Evolutionary conservation across 2,113 vertebrate genomes (phyloP).

Genomic region (Pelecanoides urinatrix): DNA sequence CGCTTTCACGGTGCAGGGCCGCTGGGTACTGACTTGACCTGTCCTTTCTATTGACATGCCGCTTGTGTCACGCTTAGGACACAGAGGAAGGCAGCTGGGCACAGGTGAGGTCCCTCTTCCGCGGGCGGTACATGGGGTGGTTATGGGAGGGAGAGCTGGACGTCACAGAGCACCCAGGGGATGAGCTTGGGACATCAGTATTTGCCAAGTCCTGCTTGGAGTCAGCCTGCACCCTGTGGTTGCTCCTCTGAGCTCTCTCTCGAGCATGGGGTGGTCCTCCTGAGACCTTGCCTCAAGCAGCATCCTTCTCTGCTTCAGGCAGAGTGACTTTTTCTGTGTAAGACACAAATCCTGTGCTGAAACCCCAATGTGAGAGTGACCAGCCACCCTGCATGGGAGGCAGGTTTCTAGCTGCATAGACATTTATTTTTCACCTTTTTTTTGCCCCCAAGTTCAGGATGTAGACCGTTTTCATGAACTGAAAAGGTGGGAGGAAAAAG

Average conservation of each 20-base stretch:
- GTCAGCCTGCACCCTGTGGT: neutral
- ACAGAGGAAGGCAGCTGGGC: slow-evolving; percentile 98
- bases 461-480: neutral
- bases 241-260: neutral
- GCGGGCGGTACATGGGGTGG: neutral
- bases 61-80: slow-evolving; percentile 81
- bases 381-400: neutral
- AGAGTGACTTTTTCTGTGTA: neutral
- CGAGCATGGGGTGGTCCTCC: neutral
- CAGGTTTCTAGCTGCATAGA: neutral
- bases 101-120: slow-evolving; percentile 82
- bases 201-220: neutral
- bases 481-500: neutral
- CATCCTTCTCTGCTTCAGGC: neutral
- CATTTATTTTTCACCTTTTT: neutral
- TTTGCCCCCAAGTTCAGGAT: neutral
- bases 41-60: slow-evolving; percentile 79
- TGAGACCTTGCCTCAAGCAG: neutral
- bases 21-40: slow-evolving; percentile 43
- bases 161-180: rapidly evolving
- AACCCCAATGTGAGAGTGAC: neutral
- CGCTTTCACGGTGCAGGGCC: neutral
- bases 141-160: neutral
- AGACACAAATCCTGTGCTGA: neutral
- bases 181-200: neutral